These are phyloP conservation scores for Philaethria dido DNA, from an alignment of 2,888 invertebrate species.

Conservation along the genomic window DNA sequence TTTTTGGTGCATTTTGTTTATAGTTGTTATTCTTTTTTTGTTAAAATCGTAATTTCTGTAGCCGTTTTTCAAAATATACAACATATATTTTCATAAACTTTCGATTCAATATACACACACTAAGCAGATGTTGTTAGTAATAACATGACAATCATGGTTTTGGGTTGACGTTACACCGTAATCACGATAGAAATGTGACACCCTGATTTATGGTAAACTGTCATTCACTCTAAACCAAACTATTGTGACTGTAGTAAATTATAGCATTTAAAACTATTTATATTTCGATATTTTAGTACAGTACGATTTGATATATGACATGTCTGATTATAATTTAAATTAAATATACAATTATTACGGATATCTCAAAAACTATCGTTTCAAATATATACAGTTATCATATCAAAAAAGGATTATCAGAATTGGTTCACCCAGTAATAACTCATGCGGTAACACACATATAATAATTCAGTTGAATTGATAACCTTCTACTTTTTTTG, in stretches of 20 bases:
- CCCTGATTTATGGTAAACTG: constrained; percentile 22
- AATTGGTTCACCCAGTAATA: no score
- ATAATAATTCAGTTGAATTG: no score
- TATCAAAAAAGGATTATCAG: no score
- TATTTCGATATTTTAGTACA: neutral
- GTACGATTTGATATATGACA: neutral
- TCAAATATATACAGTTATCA: no score
- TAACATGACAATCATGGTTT: constrained; percentile 10
- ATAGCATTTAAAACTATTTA: neutral
- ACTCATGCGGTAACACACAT: no score
- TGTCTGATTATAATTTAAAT: no score
- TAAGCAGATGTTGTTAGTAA: constrained; percentile 14
- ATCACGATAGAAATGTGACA: constrained; percentile 16
- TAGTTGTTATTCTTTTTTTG: no score
- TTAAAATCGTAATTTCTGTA: no score
- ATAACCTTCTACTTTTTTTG: no score
- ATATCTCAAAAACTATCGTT: no score
- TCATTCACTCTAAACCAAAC: constrained; percentile 12
- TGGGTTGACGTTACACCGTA: constrained; percentile 21
- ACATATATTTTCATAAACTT: neutral
- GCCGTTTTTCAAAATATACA: neutral
- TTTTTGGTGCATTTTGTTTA: no score
- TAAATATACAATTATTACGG: no score
- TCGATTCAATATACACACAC: neutral
- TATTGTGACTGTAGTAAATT: neutral